Percentiles rank a stretch among this genome's conserved stretches.
phyloP scores from a whole-genome alignment of 2,888 invertebrate species.

The Aphrophora alni region DNA sequence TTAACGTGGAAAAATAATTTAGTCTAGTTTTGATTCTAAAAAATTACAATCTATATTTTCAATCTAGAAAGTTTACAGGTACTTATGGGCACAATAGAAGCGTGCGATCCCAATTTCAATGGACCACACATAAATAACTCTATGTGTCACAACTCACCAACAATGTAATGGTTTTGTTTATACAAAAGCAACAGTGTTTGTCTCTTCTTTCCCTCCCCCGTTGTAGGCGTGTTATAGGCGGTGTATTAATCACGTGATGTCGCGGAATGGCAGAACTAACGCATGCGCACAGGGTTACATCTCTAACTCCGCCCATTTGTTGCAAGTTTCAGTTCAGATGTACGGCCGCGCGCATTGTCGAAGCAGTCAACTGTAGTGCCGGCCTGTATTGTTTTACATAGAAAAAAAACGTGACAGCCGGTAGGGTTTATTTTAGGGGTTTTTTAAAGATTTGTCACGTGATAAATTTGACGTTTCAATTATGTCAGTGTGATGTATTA shows the following conservation, averaged over 20 bases:
- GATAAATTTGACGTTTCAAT: background rate
- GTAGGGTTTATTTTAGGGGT: background rate
- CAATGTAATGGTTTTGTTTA: slow-evolving; percentile 9
- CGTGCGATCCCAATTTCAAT: background rate
- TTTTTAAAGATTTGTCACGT: background rate
- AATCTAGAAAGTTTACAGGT: too few species aligned
- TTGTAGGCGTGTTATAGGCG: slow-evolving; percentile 27
- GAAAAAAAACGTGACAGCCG: background rate
- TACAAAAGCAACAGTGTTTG: slow-evolving; percentile 6
- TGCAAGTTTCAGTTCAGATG: slow-evolving; percentile 9
- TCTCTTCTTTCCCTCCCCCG: background rate
- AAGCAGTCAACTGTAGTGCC: background rate
- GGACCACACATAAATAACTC: background rate
- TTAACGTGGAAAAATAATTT: too few species aligned
- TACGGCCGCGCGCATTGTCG: slow-evolving; percentile 7
- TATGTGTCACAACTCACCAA: background rate
- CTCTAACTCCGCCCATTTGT: slow-evolving; percentile 50
- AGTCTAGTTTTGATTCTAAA: too few species aligned
- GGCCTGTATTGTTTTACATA: background rate
- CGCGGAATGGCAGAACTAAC: slow-evolving; percentile 4
- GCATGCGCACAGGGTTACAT: slow-evolving; percentile 52
- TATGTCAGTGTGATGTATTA: background rate
- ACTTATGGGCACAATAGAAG: background rate
- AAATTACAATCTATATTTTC: too few species aligned
- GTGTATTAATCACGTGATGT: slow-evolving; percentile 9